Percentiles rank a stretch among this genome's conserved stretches.
Evolutionary conservation across 2,113 vertebrate genomes (phyloP).

Genomic region (Cairina moschata): DNA sequence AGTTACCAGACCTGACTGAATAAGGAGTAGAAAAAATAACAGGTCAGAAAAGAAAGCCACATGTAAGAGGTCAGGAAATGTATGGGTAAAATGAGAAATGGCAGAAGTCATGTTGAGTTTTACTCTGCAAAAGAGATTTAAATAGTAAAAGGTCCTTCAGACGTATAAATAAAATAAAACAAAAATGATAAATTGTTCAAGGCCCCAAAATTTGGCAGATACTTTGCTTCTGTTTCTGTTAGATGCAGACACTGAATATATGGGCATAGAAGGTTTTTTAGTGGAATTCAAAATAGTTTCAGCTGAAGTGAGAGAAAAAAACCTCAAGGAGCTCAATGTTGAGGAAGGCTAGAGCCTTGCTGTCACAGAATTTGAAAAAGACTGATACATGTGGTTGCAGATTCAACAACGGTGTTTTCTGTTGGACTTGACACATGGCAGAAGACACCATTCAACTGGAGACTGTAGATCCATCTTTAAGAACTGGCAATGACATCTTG

Average conservation of each 20-base stretch:
- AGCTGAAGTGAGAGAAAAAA: not conserved
- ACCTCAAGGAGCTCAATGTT: accelerated
- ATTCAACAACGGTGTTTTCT: not conserved
- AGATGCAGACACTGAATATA: not conserved
- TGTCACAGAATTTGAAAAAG: not conserved
- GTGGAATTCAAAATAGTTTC: not conserved
- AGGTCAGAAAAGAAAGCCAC: not conserved
- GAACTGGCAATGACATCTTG: not conserved
- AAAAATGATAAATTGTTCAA: not conserved
- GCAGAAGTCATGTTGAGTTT: not conserved
- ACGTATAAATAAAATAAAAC: not conserved
- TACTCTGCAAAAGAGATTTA: not conserved
- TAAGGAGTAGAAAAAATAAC: not conserved
- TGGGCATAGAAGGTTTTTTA: not conserved
- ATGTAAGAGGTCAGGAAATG: not conserved
- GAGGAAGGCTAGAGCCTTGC: not conserved
- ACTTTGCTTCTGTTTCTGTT: not conserved
- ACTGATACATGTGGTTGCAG: not conserved
- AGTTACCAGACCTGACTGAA: not conserved
- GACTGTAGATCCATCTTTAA: not conserved
- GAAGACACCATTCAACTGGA: not conserved
- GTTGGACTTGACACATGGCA: not conserved
- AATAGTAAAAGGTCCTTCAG: not conserved
- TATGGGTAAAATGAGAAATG: not conserved
- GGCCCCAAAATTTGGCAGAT: not conserved